Evolutionary conservation across 2,888 invertebrate genomes (phyloP), one percentile per base, ranked within the genome.

Genomic region (Lucinisca nassula): DNA sequence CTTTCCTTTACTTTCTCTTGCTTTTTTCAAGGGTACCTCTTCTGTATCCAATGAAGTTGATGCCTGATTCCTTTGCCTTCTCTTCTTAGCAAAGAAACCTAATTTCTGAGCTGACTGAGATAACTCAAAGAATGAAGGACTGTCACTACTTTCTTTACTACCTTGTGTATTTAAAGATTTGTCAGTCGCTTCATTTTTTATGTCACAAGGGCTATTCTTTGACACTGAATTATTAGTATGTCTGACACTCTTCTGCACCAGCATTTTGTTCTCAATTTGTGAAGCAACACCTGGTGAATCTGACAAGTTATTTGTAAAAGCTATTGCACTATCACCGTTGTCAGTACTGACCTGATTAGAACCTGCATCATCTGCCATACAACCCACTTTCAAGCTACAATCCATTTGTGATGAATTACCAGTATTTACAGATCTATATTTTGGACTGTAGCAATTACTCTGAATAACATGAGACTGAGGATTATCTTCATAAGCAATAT

Each of bases 11-110:
- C 67, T 21, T 35, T 67, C 35, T 21, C 35, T 67, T 4, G 67
- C 67, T 67, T 35, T 67, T 35, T 67, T 67, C 17, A 35, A 24
- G 10, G 67, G 67, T 35, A 67, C n/a, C 30, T 75, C 51, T 51
- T 75, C 75, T 30, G 45, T n/a, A 21, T 27, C 21, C 30, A 30
- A 8, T 30, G 61, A 61, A 17, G 61, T 30, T 24, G 27, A 35
- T 8, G 12, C 27, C n/a, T 30, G 17, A 38, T 70, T 84, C n/a
- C 58, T 67, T 37, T 78, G 67, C 37, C 61, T 38, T 30, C 45
- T 17, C 35, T 75, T 74, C 70, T 74, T 61, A 12, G 49, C 58
- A 76, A 80, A 80, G 49, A 77, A 76, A 21, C 80, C 73, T 45
- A 30, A 17, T 67, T 67, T 67, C 35, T 67, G 67, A 67, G 67